Percentiles rank a stretch among this genome's conserved stretches.
Evolutionary conservation across 2,888 invertebrate genomes (phyloP).

Genomic region (Spilarctia lutea): DNA sequence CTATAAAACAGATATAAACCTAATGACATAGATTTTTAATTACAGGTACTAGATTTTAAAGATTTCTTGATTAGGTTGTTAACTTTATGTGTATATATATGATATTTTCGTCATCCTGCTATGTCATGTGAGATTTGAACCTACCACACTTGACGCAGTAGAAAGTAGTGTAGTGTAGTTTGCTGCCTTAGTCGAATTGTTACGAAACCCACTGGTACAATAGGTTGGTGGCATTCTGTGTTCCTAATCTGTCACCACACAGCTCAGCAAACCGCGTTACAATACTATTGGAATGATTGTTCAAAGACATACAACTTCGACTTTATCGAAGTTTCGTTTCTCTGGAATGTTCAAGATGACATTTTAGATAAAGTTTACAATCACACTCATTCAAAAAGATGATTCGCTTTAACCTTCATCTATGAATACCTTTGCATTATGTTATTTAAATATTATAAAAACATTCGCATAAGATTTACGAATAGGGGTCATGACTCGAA

Average conservation of each 20-base stretch:
- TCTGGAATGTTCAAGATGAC: constrained; percentile 11
- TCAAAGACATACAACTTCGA: constrained; percentile 17
- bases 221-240: too few species aligned
- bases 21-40: not conserved
- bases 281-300: not conserved
- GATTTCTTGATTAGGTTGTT: not conserved
- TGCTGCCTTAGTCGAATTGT: too few species aligned
- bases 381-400: not conserved
- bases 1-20: not conserved
- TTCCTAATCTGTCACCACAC: too few species aligned
- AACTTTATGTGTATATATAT: not conserved
- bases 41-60: not conserved
- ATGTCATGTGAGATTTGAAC: too few species aligned
- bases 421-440: not conserved
- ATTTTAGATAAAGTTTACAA: constrained; percentile 17
- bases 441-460: too few species aligned
- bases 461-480: too few species aligned
- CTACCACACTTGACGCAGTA: too few species aligned
- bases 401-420: not conserved
- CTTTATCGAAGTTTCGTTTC: constrained; percentile 8
- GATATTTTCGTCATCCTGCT: not conserved
- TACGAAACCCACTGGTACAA: too few species aligned
- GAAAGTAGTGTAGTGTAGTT: too few species aligned
- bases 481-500: too few species aligned
- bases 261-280: not conserved